Conservation (phyloP, 2,888 invertebrate species). For the Nudaria mundana region DNA sequence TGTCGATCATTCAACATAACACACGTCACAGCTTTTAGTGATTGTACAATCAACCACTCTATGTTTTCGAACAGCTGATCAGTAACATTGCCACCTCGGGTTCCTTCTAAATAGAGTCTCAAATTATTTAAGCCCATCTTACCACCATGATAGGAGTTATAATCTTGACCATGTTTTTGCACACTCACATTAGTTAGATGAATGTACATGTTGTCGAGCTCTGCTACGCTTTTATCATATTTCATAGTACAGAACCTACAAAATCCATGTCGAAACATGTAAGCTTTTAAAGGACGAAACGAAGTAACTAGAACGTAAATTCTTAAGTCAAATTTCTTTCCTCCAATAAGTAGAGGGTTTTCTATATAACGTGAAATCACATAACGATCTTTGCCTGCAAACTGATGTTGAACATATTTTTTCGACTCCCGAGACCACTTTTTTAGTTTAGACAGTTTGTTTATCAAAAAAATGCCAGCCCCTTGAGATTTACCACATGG, state of each 20-base stretch:
- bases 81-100: conserved; percentile 92
- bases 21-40: conserved; percentile 94
- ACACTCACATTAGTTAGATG: conserved; percentile 98
- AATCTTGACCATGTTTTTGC: conserved; percentile 98
- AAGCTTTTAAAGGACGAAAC: conserved; percentile 95
- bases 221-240: conserved; percentile 93
- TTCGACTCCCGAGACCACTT: conserved; percentile 94
- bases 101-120: conserved; percentile 93
- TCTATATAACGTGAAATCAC: conserved; percentile 98
- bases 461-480: conserved; percentile 97
- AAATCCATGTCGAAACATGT: conserved; percentile 95
- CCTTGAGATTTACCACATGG: conserved; percentile 97
- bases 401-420: conserved; percentile 91
- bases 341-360: conserved; percentile 96
- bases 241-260: conserved; percentile 98
- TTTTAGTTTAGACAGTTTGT: conserved; percentile 96
- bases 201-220: conserved; percentile 95
- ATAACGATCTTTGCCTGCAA: conserved; percentile 91
- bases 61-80: conserved; percentile 94
- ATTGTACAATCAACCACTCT: conserved; percentile 94
- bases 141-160: conserved; percentile 96
- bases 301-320: conserved; percentile 96
- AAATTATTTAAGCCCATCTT: conserved; percentile 97
- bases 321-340: conserved; percentile 97
- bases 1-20: conserved; percentile 96